Conservation (phyloP, 2,113 vertebrate genomes). For the Nasalis larvatus region DNA sequence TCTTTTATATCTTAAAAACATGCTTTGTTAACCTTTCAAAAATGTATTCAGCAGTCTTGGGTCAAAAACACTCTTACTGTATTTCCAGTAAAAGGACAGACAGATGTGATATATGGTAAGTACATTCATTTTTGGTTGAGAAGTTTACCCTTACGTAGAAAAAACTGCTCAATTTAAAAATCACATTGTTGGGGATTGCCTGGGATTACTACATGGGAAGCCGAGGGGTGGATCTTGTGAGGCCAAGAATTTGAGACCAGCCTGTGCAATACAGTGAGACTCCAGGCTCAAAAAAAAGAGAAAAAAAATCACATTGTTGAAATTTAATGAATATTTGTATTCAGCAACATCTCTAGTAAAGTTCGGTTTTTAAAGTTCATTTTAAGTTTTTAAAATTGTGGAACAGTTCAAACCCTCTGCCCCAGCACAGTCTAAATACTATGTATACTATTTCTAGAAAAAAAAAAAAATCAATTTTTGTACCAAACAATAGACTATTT, state of each 20-base stretch:
- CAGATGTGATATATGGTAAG: not conserved
- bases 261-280: not conserved
- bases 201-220: not conserved
- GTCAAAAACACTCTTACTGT: not conserved
- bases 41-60: not conserved
- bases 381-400: constrained; percentile 10
- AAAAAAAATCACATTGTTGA: not conserved
- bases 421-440: not conserved
- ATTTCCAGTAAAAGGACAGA: not conserved
- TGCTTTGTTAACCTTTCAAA: not conserved
- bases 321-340: not conserved
- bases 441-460: not conserved
- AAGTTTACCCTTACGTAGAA: not conserved
- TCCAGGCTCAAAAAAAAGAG: not conserved
- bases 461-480: not conserved
- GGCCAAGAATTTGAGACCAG: not conserved
- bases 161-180: constrained; percentile 14
- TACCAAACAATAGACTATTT: not conserved
- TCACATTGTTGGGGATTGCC: not conserved
- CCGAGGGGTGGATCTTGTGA: not conserved
- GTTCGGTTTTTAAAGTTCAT: not conserved
- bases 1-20: not conserved
- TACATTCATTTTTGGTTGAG: not conserved
- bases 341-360: not conserved
- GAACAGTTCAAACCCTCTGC: not conserved